Conservation (phyloP, 2,113 vertebrate genomes). For the Perca fluviatilis region DNA sequence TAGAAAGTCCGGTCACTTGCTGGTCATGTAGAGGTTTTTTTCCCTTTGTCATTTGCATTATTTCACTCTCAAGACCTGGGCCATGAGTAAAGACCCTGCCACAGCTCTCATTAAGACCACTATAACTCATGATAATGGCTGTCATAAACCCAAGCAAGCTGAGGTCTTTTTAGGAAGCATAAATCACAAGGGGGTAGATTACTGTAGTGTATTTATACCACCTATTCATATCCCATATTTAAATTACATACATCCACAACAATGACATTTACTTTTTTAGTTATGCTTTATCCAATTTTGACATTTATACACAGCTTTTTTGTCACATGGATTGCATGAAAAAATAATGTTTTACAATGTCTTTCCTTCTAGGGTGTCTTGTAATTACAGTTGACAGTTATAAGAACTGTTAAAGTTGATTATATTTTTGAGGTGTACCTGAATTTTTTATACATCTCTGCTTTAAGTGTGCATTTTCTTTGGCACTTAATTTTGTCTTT, state of each 20-base stretch:
- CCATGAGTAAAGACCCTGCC: constrained; percentile 17
- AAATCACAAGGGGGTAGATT: constrained; percentile 40
- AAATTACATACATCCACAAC: constrained; percentile 14
- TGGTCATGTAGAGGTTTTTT: background rate
- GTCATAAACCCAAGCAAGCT: constrained; percentile 54
- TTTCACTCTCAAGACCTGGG: constrained; percentile 10
- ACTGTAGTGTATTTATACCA: constrained; percentile 27
- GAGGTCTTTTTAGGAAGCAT: constrained; percentile 41
- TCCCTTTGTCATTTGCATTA: background rate
- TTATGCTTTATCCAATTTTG: background rate
- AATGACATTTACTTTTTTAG: background rate
- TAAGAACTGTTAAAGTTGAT: background rate
- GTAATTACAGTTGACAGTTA: background rate
- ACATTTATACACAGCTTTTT: background rate
- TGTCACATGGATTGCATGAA: background rate
- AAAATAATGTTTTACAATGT: background rate
- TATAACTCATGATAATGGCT: constrained; percentile 59
- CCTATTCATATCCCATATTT: constrained; percentile 16
- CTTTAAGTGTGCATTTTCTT: constrained; percentile 3
- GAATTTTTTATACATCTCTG: background rate
- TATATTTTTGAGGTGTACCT: background rate
- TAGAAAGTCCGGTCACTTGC: background rate
- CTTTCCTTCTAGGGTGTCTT: background rate
- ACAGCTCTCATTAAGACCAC: constrained; percentile 44
- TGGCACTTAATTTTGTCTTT: background rate